Conservation (phyloP, 2,797 vertebrate species). For the Acrossocheilus wenchowensis region DNA sequence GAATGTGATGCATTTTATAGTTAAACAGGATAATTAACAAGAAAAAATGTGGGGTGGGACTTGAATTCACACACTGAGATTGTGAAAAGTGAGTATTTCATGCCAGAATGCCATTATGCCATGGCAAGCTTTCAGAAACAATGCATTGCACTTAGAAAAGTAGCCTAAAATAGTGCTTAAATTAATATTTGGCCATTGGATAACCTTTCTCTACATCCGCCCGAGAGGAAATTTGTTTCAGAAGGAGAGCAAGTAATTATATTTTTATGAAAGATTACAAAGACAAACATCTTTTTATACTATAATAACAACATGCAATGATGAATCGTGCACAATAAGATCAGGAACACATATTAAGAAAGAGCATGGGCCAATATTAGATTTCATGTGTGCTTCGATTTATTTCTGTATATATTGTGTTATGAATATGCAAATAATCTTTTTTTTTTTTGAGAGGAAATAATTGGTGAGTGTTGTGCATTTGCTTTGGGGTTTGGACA, state of each 20-base stretch:
- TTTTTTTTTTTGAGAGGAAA: background rate
- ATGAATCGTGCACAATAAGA: background rate
- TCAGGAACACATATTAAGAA: background rate
- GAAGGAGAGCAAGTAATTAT: slow-evolving; percentile 13
- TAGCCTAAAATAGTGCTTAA: slow-evolving; percentile 6
- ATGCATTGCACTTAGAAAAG: background rate
- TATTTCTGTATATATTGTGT: background rate
- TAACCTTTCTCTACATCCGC: slow-evolving; percentile 1
- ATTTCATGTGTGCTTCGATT: background rate
- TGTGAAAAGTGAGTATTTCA: slow-evolving; percentile 46
- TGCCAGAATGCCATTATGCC: slow-evolving; percentile 25
- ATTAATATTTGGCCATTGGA: slow-evolving; percentile 14
- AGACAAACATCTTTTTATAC: background rate
- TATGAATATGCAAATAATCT: background rate
- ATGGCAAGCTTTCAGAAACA: slow-evolving; percentile 25
- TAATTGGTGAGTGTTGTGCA: background rate
- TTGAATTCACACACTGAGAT: slow-evolving; percentile 43
- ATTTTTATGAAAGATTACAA: background rate
- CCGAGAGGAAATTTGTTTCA: slow-evolving; percentile 17
- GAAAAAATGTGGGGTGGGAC: slow-evolving; percentile 45
- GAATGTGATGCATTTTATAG: background rate
- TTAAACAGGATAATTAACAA: slow-evolving; percentile 40
- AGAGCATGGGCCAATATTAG: background rate
- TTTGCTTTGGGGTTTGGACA: background rate
- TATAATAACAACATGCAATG: slow-evolving; percentile 2